Conservation (phyloP, 92 coral and sea anemone genomes). For the Metridium senile region DNA sequence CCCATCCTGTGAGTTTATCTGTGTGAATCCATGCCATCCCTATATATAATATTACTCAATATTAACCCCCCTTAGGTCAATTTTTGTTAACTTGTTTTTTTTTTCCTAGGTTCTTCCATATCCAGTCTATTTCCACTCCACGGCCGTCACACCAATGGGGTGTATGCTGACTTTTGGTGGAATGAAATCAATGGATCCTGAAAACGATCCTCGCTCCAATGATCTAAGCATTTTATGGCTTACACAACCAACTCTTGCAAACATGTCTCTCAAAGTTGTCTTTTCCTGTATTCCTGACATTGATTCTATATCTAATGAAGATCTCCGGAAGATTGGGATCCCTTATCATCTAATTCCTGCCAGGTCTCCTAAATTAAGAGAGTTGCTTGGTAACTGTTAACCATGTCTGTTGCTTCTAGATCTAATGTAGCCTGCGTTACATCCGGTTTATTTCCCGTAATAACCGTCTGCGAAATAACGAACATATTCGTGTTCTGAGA, state of each 20-base stretch:
- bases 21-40: too few relatives aligned
- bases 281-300: constrained; percentile 40
- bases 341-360: constrained; percentile 49
- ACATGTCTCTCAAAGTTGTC: constrained; percentile 61
- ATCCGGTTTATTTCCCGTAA: too few relatives aligned
- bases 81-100: neutral
- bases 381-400: neutral
- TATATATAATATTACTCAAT: too few relatives aligned
- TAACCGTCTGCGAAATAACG: too few relatives aligned
- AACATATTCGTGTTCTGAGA: too few relatives aligned
- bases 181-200: constrained; percentile 63
- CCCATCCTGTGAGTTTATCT: too few relatives aligned
- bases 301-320: constrained; percentile 21
- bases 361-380: neutral
- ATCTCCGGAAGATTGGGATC: constrained; percentile 54
- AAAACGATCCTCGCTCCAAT: constrained; percentile 70
- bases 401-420: too few relatives aligned
- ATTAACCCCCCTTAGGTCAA: too few relatives aligned
- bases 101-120: constrained; percentile 64
- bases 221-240: constrained; percentile 78
- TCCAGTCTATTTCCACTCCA: constrained; percentile 93
- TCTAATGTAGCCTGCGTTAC: too few relatives aligned
- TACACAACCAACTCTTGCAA: constrained; percentile 68
- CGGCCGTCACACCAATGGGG: constrained; percentile 87
- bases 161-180: constrained; percentile 97